Conservation (phyloP, 2,888 invertebrate genomes). For the Onchidella celtica region DNA sequence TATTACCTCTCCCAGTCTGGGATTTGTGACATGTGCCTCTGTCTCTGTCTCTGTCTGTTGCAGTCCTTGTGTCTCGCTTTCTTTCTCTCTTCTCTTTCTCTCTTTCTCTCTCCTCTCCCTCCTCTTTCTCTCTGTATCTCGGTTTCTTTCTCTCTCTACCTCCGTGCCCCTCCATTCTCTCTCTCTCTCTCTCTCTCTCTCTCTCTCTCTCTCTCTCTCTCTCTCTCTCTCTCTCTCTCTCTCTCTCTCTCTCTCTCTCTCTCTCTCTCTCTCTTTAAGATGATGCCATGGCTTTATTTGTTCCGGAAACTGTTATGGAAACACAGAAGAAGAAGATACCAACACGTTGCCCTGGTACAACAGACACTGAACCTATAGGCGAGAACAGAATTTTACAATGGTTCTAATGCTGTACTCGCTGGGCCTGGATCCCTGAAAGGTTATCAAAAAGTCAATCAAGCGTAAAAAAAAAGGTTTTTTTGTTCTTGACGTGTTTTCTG, state of each 20-base stretch:
- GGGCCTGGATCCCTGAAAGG: too few species aligned
- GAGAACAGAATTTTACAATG: too few species aligned
- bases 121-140: neutral
- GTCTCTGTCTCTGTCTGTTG: too few species aligned
- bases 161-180: neutral
- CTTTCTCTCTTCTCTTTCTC: neutral
- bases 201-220: neutral
- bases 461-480: neutral
- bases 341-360: too few species aligned
- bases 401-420: too few species aligned
- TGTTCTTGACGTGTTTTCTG: too few species aligned
- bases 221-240: neutral
- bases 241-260: neutral
- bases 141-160: neutral
- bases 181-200: constrained; percentile 1
- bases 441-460: neutral
- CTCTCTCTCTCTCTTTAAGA: neutral
- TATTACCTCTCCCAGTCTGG: too few species aligned
- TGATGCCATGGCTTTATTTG: too few species aligned
- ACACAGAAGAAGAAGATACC: too few species aligned
- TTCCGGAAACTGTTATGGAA: too few species aligned
- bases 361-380: too few species aligned
- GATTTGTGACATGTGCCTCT: too few species aligned
- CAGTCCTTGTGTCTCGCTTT: neutral
- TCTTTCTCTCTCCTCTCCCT: neutral